Conservation (phyloP, 2,113 vertebrate species). For the Anguilla rostrata region DNA sequence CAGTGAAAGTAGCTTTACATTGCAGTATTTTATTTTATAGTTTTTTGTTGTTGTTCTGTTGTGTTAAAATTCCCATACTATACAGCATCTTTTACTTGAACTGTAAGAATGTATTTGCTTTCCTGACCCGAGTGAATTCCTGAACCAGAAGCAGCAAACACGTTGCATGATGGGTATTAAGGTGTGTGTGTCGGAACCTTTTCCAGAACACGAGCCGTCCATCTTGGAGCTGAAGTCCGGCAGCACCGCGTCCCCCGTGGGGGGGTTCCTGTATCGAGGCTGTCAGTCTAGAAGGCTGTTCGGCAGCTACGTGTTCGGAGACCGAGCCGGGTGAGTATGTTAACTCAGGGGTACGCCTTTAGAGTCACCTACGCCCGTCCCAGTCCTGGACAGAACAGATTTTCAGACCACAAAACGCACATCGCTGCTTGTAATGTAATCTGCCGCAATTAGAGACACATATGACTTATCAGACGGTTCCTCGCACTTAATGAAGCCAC, state of each 20-base stretch:
- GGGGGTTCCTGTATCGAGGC: constrained; percentile 94
- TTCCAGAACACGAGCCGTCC: constrained; percentile 89
- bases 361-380: not conserved
- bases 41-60: not conserved
- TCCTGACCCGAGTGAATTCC: no score
- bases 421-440: not conserved
- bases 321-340: constrained; percentile 84
- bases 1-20: not conserved
- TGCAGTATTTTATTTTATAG: not conserved
- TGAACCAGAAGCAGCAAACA: no score
- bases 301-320: constrained; percentile 94
- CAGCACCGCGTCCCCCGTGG: constrained; percentile 83
- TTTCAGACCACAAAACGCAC: not conserved
- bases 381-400: not conserved
- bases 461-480: not conserved
- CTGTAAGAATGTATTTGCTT: no score
- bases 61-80: not conserved
- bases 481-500: not conserved
- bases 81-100: not conserved
- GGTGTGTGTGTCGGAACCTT: constrained; percentile 26
- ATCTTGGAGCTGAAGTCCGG: constrained; percentile 90
- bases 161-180: no score
- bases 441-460: not conserved
- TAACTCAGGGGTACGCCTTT: not conserved
- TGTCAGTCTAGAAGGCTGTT: constrained; percentile 94